Evolutionary conservation across 2,888 invertebrate species (phyloP), one percentile per base, ranked within the genome.

Genomic region (Polydrusus pterygomalis): DNA sequence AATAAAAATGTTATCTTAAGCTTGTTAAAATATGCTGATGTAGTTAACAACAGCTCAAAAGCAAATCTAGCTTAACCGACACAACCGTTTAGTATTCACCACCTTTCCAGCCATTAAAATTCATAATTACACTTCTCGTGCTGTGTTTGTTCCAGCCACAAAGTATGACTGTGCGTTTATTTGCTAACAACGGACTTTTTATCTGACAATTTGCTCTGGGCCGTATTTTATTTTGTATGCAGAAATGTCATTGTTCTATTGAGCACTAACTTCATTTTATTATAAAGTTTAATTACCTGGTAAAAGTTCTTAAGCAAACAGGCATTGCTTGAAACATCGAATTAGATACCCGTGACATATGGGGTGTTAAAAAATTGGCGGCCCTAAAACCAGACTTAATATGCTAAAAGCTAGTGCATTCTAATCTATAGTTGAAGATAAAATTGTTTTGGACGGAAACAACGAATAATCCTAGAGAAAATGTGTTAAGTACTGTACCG

Each of bases 161-260:
- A 69, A 68, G 69, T 72, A 64, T 69, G 70, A 65, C 60, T 70
- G 68, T 67, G 67, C 76, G 63, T 72, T 76, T 76, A 76, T 76
- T 72, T 38, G 56, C 47, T 47, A 49, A 71, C 75, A 71, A 70
- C 60, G 11, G 60, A 38, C 43, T 75, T 75, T 75, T 75, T 43
- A 43, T 43, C 56, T 70, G 47, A 64, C 75, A 70, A 54, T 65
- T 70, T 71, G 65, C 67, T 47, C 67, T 25, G 18, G 8, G 47
- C 54, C 17, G 65, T 75, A 75, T 75, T 75, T 75, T 62, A 75
- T 51, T 40, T 67, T 40, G 64, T 34, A 40, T 56, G 62, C 64
- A 56, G 65, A 47, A 64, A 73, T 34, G 45, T 60, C 68, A 70
- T 75, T 70, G 70, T 75, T 75, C 54, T 65, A 43, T 45, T 49